phyloP scores from a whole-genome alignment of 1,140 invertebrate species.

The Philotrypesis tridentata region DNA sequence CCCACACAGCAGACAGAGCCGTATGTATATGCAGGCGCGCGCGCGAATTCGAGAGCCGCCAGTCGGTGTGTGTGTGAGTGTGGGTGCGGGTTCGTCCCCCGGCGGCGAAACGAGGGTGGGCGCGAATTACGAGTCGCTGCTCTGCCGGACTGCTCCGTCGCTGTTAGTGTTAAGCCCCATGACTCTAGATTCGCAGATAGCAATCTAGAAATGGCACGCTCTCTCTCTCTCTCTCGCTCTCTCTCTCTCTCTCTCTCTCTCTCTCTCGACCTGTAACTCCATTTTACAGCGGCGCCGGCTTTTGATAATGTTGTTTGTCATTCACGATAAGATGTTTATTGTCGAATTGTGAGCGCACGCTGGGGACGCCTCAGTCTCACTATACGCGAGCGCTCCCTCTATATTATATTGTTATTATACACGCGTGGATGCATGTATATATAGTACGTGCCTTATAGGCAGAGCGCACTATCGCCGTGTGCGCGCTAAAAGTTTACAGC shows the following conservation, averaged over 20 bases:
- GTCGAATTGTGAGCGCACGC: conserved; percentile 18
- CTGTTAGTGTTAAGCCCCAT: conserved; percentile 46
- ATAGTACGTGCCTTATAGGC: not conserved
- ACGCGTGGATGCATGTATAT: not conserved
- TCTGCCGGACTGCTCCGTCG: not conserved
- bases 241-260: too few relatives aligned
- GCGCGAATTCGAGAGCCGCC: not conserved
- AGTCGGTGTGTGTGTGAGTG: not conserved
- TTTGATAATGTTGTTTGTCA: conserved; percentile 51
- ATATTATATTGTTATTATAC: too few relatives aligned
- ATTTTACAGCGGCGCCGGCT: conserved; percentile 37
- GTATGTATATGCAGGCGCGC: conserved; percentile 36
- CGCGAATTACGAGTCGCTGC: conserved; percentile 45
- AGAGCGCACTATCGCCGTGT: not conserved
- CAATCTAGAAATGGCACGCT: conserved; percentile 46
- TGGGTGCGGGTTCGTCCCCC: conserved; percentile 42
- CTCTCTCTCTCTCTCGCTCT: too few relatives aligned
- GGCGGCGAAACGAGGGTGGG: not conserved
- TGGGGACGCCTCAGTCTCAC: not conserved
- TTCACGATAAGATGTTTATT: conserved; percentile 51
- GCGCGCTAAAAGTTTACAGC: conserved; percentile 12
- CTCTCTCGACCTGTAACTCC: conserved; percentile 29
- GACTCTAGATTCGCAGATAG: conserved; percentile 46
- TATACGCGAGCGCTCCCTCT: too few relatives aligned
- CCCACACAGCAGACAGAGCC: too few relatives aligned